Conservation (phyloP, 2,888 invertebrate genomes). For the Lumbricus terrestris region DNA sequence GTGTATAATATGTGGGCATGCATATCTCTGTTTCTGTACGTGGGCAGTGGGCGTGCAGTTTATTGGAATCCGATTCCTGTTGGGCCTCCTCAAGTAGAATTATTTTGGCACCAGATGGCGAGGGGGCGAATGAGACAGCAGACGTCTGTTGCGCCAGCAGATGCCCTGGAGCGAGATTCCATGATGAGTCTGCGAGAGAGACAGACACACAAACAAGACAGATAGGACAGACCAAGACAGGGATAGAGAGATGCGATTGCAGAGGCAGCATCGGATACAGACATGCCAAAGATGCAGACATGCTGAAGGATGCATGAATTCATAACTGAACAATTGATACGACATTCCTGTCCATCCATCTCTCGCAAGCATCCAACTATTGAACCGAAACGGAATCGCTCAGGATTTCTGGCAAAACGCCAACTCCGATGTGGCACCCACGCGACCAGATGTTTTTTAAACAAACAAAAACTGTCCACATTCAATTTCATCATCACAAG, state of each 20-base stretch:
- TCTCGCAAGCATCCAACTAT: neutral
- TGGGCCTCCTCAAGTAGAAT: neutral
- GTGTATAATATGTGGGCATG: neutral
- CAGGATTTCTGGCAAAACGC: neutral
- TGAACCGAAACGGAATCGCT: neutral
- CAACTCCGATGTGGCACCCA: neutral
- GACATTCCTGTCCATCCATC: neutral
- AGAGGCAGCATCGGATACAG: neutral
- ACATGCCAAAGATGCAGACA: neutral
- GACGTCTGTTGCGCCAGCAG: neutral
- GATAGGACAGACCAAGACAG: too few relatives aligned
- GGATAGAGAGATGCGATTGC: slow-evolving; percentile 9
- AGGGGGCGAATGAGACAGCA: neutral
- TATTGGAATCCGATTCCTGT: neutral
- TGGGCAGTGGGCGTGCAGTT: neutral
- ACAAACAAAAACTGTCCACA: neutral
- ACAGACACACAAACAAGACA: too few relatives aligned
- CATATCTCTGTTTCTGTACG: neutral
- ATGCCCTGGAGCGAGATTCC: neutral
- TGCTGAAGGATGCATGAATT: neutral
- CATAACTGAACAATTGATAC: neutral
- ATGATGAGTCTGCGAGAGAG: neutral
- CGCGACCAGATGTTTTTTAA: neutral
- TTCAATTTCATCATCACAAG: neutral
- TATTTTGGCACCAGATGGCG: neutral